phyloP scores from a whole-genome alignment of 2,888 invertebrate genomes.

The Amiota mariae region DNA sequence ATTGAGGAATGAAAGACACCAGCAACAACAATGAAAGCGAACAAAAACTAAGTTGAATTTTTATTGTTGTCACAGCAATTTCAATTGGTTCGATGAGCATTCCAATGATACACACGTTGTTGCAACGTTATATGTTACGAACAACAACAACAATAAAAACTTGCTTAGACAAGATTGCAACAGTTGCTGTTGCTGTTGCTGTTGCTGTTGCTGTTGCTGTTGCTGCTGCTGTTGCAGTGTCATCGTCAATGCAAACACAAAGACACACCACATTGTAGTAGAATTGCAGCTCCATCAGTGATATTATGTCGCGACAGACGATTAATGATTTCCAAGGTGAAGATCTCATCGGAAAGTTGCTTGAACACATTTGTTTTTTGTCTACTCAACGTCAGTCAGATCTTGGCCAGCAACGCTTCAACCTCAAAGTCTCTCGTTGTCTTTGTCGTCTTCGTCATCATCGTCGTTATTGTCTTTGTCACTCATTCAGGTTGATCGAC shows the following conservation, averaged over 20 bases:
- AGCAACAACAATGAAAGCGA: conserved; percentile 53
- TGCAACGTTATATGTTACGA: too few relatives aligned
- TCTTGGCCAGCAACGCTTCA: background rate
- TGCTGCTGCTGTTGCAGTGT: background rate
- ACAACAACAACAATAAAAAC: conserved; percentile 41
- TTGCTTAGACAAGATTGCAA: conserved; percentile 46
- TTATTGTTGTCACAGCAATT: conserved; percentile 73
- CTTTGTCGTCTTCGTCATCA: conserved; percentile 6
- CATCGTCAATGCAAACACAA: background rate
- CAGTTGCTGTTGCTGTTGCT: conserved; percentile 1
- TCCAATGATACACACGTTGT: conserved; percentile 64
- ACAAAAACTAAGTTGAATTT: conserved; percentile 62
- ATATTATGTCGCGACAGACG: conserved; percentile 71
- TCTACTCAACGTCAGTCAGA: conserved; percentile 26
- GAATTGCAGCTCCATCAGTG: conserved; percentile 60
- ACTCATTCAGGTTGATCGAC: conserved; percentile 14
- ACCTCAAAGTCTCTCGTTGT: background rate
- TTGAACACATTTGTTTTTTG: conserved; percentile 27
- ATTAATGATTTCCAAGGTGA: conserved; percentile 72
- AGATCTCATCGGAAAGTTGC: conserved; percentile 65
- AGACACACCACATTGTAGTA: conserved; percentile 36
- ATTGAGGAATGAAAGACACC: background rate
- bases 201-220: background rate
- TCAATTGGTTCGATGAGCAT: conserved; percentile 72
- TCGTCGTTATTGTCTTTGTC: conserved; percentile 6